phyloP scores from a whole-genome alignment of 64 coral and sea anemone genomes.

The Dendronephthya gigantea region DNA sequence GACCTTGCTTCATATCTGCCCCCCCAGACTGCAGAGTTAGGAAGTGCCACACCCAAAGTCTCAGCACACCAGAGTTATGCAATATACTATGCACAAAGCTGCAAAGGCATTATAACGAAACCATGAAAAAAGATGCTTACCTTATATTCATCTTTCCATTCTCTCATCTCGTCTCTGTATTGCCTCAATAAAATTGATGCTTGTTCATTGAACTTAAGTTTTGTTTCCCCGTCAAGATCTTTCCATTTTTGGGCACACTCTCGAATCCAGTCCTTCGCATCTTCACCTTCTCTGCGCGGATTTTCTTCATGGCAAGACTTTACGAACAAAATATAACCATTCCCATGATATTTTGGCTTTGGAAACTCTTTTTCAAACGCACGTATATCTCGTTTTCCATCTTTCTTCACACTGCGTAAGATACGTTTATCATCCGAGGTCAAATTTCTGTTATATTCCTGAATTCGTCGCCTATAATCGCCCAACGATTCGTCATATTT shows the following conservation, averaged over 20 bases:
- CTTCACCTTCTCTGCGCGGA: neutral
- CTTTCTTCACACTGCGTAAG: neutral
- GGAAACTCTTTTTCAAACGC: slow-evolving; percentile 12
- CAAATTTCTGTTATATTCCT: neutral
- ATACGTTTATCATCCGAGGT: neutral
- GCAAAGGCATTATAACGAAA: too few species aligned
- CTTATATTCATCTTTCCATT: neutral
- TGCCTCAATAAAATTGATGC: neutral
- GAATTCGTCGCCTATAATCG: neutral
- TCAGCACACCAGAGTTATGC: too few species aligned
- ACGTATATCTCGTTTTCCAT: neutral
- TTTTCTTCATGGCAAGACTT: neutral
- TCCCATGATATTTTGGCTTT: neutral
- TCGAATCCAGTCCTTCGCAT: neutral
- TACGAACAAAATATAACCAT: slow-evolving; percentile 3
- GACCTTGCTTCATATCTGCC: too few species aligned
- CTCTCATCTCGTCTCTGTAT: neutral
- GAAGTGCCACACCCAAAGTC: too few species aligned
- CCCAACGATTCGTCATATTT: neutral
- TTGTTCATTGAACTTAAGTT: neutral
- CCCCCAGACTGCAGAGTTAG: too few species aligned
- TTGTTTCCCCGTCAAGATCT: neutral
- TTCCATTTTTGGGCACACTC: neutral
- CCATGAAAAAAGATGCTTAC: too few species aligned
- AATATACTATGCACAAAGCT: too few species aligned